Conservation (phyloP, 2,888 invertebrate genomes). For the Idaea biselata region DNA sequence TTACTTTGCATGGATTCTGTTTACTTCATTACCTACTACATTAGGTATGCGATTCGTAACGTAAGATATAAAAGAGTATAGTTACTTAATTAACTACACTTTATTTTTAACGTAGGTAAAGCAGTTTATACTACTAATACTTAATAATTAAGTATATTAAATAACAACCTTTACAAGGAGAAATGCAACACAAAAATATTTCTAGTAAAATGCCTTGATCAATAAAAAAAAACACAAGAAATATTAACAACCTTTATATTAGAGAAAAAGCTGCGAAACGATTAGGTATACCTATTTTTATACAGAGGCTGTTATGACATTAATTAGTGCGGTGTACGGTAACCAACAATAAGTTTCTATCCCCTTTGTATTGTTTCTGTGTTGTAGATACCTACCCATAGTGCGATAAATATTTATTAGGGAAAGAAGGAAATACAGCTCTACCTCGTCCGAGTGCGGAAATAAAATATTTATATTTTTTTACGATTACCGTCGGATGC, state of each 20-base stretch:
- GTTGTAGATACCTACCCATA: neutral
- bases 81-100: neutral
- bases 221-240: too few relatives aligned
- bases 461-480: conserved; percentile 20
- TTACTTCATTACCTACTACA: conserved; percentile 11
- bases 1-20: conserved; percentile 31
- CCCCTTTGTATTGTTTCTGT: neutral
- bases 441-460: conserved; percentile 6
- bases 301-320: neutral
- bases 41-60: conserved; percentile 19
- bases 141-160: too few relatives aligned
- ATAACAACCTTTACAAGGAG: too few relatives aligned
- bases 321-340: neutral
- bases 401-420: conserved; percentile 9
- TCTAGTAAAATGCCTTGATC: too few relatives aligned
- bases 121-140: neutral
- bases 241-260: too few relatives aligned
- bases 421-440: conserved; percentile 10
- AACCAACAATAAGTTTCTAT: neutral
- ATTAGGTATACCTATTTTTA: too few relatives aligned
- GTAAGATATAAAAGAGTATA: conserved; percentile 17
- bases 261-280: too few relatives aligned
- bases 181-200: too few relatives aligned
- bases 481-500: conserved; percentile 16
- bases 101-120: neutral